Base-by-base conservation (phyloP, 2,888 invertebrate genomes). In the Spatulosminthurus flaviceps region DNA sequence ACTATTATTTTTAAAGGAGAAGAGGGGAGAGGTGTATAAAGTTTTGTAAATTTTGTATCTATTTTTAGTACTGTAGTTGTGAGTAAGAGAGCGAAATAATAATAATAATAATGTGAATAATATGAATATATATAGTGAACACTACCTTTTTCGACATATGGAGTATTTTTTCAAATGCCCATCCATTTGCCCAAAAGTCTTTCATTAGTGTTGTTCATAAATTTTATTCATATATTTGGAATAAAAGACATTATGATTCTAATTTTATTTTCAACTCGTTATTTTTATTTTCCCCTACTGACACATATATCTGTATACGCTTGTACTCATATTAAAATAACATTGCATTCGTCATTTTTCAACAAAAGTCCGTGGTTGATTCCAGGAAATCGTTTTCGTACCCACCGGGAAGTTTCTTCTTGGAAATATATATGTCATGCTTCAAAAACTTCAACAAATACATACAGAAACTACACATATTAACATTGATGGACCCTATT, bases 111-210 rank as follows among this genome's bases (percentile, higher is more conserved):
- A 51, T 51, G 51, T 51, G 51, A 51, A 51, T 51, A 51, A 51
- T 51, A 51, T 51, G 24, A n/a, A n/a, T 24, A 11, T 73, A 60
- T 51, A 73, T 51, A 73, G 5, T 24, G 13, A 73, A 24, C 29
- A 34, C 9, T 9, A 7, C 5, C 19, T 11, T 11, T 19, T 19
- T 2, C 51, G 51, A 51, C 1, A 51, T 22, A 21, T 34, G 75
- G 66, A 64, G 75, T 75, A 75, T 75, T 75, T 75, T 75, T 28
- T 75, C 9, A 75, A 61, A 75, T 75, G 64, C 66, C 75, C 75
- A 79, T 75, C 75, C 79, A 73, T 43, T 19, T 22, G 42, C 79
- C 79, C 79, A 29, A 51, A 22, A 75, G 79, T 79, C 79, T 79
- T 79, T 79, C 79, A 79, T 34, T 9, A 41, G 2, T 11, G n/a